Evolutionary conservation across 2,888 invertebrate species (phyloP).

Genomic region (Eupithecia vulgata): DNA sequence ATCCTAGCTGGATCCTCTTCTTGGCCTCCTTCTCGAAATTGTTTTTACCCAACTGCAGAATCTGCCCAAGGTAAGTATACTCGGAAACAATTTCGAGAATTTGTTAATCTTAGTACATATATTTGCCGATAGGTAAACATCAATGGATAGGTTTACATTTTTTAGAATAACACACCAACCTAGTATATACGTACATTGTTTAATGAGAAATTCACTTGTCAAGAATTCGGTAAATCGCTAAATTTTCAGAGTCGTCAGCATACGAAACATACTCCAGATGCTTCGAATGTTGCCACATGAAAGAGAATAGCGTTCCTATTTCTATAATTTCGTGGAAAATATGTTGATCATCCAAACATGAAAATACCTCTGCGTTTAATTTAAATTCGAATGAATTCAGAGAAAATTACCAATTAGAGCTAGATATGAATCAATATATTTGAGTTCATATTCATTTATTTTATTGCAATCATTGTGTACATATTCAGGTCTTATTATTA

Average conservation of each 20-base stretch:
- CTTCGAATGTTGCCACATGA: conserved; percentile 67
- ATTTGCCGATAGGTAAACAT: background rate
- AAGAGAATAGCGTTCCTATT: conserved; percentile 54
- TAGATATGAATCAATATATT: background rate
- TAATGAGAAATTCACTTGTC: background rate
- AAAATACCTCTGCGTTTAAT: conserved; percentile 3
- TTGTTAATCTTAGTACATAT: too few species aligned
- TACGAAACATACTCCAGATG: conserved; percentile 71
- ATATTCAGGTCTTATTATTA: too few species aligned
- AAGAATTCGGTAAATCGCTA: conserved; percentile 53
- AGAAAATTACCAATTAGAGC: background rate
- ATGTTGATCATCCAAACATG: conserved; percentile 24
- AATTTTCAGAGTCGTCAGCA: conserved; percentile 63
- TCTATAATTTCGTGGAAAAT: conserved; percentile 53
- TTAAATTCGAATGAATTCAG: background rate
- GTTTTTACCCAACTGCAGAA: too few species aligned
- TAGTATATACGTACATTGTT: background rate
- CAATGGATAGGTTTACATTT: background rate
- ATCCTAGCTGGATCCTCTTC: too few species aligned
- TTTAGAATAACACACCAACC: background rate
- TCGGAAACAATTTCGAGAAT: too few species aligned
- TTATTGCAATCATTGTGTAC: too few species aligned
- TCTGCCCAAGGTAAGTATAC: too few species aligned
- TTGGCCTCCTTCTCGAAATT: too few species aligned
- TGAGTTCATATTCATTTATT: too few species aligned